Conservation (phyloP, 1,140 invertebrate genomes). For the Drosophila lowei region DNA sequence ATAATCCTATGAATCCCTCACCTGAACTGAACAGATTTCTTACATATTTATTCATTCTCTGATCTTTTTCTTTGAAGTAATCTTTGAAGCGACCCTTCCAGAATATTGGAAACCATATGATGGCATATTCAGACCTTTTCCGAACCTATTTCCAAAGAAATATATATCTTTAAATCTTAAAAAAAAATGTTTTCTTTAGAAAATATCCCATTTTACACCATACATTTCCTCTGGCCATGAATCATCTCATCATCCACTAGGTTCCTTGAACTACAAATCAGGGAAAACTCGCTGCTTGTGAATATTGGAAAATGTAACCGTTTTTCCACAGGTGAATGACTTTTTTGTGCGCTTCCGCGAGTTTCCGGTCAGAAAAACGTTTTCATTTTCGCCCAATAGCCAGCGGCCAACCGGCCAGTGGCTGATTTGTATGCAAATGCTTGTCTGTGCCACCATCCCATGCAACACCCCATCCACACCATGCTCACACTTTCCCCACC, state of each 20-base stretch:
- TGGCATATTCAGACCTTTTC: no score
- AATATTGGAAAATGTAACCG: constrained; percentile 57
- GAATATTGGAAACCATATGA: no score
- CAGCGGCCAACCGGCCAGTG: constrained; percentile 42
- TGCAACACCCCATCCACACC: constrained; percentile 11
- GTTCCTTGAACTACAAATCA: constrained; percentile 19
- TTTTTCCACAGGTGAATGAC: constrained; percentile 82
- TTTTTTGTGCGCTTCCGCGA: constrained; percentile 76
- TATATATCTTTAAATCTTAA: no score
- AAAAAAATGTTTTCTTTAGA: no score
- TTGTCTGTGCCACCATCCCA: constrained; percentile 37
- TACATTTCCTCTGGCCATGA: no score
- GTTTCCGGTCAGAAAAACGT: constrained; percentile 79
- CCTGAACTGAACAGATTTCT: no score
- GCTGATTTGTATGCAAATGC: constrained; percentile 58
- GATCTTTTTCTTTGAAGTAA: no score
- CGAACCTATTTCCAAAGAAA: no score
- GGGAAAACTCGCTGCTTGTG: constrained; percentile 43
- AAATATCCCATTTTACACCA: no score
- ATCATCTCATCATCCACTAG: not conserved
- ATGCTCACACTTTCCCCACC: constrained; percentile 12
- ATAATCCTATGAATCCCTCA: no score
- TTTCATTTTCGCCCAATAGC: constrained; percentile 64
- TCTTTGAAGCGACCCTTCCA: no score
- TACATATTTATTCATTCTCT: no score